A percentile compares a stretch with the other conserved stretches of the same genome.
Conservation (phyloP, 2,888 invertebrate genomes). For the Pammene fasciana region DNA sequence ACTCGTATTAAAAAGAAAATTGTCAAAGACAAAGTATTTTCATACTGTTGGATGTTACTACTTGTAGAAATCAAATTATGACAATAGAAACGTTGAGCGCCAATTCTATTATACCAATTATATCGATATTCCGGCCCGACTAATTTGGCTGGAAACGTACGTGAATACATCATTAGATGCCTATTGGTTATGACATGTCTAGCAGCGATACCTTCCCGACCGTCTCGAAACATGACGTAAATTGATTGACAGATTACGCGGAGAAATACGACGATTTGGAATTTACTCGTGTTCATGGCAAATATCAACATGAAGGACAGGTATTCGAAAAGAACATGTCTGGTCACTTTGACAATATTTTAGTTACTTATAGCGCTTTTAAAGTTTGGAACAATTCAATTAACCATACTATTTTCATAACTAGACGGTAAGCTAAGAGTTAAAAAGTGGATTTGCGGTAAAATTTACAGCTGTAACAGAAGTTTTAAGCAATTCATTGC, state of each 20-base stretch:
- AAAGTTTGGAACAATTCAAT: too few relatives aligned
- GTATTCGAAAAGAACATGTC: too few relatives aligned
- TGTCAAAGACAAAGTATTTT: conserved; percentile 15
- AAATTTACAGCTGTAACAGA: too few relatives aligned
- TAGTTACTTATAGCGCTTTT: too few relatives aligned
- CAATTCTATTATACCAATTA: neutral
- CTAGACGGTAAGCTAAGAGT: too few relatives aligned
- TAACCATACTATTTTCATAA: too few relatives aligned
- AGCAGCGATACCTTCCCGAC: neutral
- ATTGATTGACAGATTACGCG: conserved; percentile 18
- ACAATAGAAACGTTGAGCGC: neutral
- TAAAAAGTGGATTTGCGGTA: too few relatives aligned
- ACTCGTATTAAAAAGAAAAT: neutral
- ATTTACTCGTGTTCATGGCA: neutral
- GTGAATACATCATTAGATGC: conserved; percentile 20
- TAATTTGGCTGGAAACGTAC: conserved; percentile 2
- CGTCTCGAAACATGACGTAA: conserved; percentile 11
- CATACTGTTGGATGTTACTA: conserved; percentile 1
- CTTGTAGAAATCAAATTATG: neutral
- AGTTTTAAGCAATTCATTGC: too few relatives aligned
- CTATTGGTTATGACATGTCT: conserved; percentile 9
- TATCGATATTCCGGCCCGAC: neutral
- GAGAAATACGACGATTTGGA: conserved; percentile 1
- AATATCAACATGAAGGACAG: too few relatives aligned
- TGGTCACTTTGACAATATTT: too few relatives aligned